Percentiles rank a stretch among this genome's conserved stretches.
Conservation (phyloP, 2,797 vertebrate species). For the Poecilia gillii region DNA sequence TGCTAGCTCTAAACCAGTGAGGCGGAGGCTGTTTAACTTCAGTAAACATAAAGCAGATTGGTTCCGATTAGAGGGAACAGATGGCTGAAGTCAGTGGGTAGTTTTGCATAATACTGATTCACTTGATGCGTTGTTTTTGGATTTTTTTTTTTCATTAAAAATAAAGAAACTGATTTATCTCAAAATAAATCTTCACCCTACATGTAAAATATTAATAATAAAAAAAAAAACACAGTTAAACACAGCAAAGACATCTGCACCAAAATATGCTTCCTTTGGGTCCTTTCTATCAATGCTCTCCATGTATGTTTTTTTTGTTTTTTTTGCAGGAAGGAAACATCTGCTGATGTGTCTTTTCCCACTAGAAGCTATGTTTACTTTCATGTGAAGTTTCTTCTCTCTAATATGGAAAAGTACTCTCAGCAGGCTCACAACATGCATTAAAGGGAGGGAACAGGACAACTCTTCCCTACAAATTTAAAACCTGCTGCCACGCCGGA, state of each 20-base stretch:
- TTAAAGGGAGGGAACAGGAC: conserved; percentile 45
- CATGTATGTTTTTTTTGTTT: conserved; percentile 14
- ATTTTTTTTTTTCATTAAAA: background rate
- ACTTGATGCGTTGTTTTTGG: background rate
- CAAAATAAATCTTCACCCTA: conserved; percentile 3
- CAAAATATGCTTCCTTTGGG: conserved; percentile 47
- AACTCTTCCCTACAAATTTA: conserved; percentile 37
- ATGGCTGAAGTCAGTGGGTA: conserved; percentile 1
- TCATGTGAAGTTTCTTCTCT: conserved; percentile 39
- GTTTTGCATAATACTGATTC: background rate
- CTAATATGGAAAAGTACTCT: conserved; percentile 58
- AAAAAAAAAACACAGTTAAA: conserved; percentile 16
- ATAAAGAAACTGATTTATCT: background rate
- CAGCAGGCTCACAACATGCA: conserved; percentile 26
- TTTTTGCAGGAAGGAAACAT: conserved; percentile 60
- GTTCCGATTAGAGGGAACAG: background rate
- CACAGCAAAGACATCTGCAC: conserved; percentile 25
- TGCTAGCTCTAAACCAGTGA: background rate
- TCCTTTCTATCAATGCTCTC: conserved; percentile 23
- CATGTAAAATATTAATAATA: background rate
- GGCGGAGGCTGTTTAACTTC: background rate
- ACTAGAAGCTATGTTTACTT: conserved; percentile 41
- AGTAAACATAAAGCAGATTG: background rate
- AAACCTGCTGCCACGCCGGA: conserved; percentile 39
- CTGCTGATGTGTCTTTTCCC: conserved; percentile 47